Evolutionary conservation across 2,797 vertebrate species (phyloP).

Genomic region (Lutjanus argentimaculatus): DNA sequence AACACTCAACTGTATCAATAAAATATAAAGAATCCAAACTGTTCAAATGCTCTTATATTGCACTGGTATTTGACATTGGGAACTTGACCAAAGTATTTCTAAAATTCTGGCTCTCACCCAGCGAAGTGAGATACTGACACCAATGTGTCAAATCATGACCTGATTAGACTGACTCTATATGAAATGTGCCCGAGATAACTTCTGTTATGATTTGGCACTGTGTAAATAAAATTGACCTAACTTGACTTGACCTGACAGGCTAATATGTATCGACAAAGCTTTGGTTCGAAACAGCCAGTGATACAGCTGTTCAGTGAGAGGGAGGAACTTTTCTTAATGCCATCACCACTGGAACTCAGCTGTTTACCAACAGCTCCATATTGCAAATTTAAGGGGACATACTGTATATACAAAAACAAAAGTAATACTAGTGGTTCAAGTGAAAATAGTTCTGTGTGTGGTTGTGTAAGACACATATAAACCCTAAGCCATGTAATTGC

Average conservation of each 20-base stretch:
- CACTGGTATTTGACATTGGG: background rate
- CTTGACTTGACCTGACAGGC: background rate
- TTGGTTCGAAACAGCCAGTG: constrained; percentile 1
- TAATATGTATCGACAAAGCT: background rate
- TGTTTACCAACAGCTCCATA: constrained; percentile 38
- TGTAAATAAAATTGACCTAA: background rate
- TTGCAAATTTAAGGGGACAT: constrained; percentile 1
- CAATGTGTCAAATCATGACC: background rate
- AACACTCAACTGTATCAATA: background rate
- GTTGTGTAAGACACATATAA: background rate
- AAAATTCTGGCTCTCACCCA: background rate
- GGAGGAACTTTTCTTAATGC: constrained; percentile 21
- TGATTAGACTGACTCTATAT: background rate
- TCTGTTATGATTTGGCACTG: no score
- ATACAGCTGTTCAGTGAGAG: constrained; percentile 4
- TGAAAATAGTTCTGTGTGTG: background rate
- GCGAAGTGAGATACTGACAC: constrained; percentile 1
- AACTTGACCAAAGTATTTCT: background rate
- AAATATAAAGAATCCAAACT: background rate
- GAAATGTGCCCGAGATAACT: no score
- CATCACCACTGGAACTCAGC: constrained; percentile 17
- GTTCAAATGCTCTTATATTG: background rate
- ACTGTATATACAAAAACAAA: constrained; percentile 12
- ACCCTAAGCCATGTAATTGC: constrained; percentile 13
- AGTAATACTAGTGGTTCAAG: constrained; percentile 11